These are phyloP conservation scores for Orthosia gothica DNA, from an alignment of 2,888 invertebrate species.

Conservation along the genomic window DNA sequence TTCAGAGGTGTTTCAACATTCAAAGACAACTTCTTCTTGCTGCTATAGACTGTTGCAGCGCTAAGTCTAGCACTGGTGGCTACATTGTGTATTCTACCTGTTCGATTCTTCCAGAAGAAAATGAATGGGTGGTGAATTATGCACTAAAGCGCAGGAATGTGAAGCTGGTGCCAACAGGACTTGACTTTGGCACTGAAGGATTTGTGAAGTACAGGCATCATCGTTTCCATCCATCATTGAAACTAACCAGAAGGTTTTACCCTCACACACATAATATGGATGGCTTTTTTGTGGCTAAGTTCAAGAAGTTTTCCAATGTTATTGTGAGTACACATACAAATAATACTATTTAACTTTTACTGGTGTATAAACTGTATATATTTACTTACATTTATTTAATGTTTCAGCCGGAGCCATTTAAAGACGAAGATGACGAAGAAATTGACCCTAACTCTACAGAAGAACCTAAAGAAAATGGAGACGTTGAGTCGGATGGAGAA, in stretches of 20 bases:
- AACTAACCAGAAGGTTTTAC: constrained; percentile 97
- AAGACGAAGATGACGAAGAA: constrained; percentile 86
- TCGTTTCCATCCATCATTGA: constrained; percentile 97
- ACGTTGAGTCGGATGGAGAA: constrained; percentile 72
- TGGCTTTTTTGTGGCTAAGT: constrained; percentile 99
- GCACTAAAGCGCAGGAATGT: constrained; percentile 98
- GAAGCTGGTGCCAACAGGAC: constrained; percentile 97
- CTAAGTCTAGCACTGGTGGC: constrained; percentile 97
- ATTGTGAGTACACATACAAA: constrained; percentile 82
- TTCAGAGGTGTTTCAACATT: constrained; percentile 97
- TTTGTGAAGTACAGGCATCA: constrained; percentile 97
- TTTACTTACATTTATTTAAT: constrained; percentile 22
- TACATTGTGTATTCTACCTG: constrained; percentile 99
- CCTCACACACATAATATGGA: constrained; percentile 99
- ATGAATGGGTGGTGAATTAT: constrained; percentile 99
- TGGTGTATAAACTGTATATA: background rate
- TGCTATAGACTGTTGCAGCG: constrained; percentile 99
- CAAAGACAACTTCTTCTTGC: constrained; percentile 98
- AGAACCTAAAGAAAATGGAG: constrained; percentile 78
- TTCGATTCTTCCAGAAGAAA: constrained; percentile 99
- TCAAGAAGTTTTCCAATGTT: constrained; percentile 98
- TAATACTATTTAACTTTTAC: background rate
- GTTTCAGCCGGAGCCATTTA: constrained; percentile 86
- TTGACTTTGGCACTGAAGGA: constrained; percentile 99
- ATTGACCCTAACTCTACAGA: constrained; percentile 65